Base-by-base conservation (phyloP, 2,797 vertebrate species). In the Coregonus suidteri region DNA sequence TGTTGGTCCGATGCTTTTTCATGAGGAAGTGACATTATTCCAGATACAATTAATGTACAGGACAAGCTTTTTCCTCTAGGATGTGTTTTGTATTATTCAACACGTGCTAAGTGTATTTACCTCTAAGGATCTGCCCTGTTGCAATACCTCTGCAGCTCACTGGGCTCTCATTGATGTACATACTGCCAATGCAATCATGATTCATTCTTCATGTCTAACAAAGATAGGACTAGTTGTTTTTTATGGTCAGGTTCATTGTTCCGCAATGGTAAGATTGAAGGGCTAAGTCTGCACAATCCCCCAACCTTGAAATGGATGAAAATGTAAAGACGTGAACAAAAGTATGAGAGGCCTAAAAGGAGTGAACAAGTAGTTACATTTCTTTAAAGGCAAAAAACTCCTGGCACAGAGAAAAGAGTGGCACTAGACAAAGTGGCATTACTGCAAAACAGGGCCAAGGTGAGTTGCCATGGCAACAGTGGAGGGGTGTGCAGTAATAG, bases 401-500 rank as follows among this genome's bases (percentile, higher is more conserved):
- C 81, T 90, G 88, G 86, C 90, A 85, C 75, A 81, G 75, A 87
- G 86, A 83, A 81, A 84, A 89, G 67, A 84, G 86, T 82, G 83
- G 83, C 84, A 79, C 87, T 84, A 85, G 88, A 87, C 85, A 88
- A 83, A 87, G 85, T 90, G 87, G 86, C 89, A 88, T 83, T 87
- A 88, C 88, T 91, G 92, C 88, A 87, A 86, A 70, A 62, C 85
- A 83, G 90, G 88, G 85, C 89, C 82, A 83, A 87, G 86, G 87
- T 85, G 71, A 73, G 91, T 93, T 91, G 91, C 90, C 89, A 88
- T 80, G 91, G 92, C 90, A 93, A 93, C 92, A 54, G 78, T 77
- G 15, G 76, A 82, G 87, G 80, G 87, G 87, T 86, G 83, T 85
- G 84, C 76, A 56, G 77, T 83, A 71, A 56, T 81, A 83, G 82